Conservation (phyloP, 2,797 vertebrate genomes). For the Gobionotothen gibberifrons region DNA sequence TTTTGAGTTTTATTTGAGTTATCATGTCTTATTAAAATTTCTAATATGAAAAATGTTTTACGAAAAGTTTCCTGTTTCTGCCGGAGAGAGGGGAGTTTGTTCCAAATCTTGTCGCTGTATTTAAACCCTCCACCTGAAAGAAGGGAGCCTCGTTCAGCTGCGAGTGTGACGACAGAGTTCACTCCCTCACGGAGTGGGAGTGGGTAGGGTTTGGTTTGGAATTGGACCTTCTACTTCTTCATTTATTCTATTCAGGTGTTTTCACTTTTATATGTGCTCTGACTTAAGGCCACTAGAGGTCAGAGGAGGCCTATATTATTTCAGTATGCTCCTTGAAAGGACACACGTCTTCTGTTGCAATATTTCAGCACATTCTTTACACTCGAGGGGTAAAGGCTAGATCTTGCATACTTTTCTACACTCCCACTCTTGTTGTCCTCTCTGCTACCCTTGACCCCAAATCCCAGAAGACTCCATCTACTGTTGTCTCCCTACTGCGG, state of each 20-base stretch:
- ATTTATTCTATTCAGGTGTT: not conserved
- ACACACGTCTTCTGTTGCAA: conserved; percentile 16
- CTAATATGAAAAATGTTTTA: no score
- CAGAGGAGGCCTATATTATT: conserved; percentile 34
- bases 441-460: conserved; percentile 36
- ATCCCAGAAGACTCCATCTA: conserved; percentile 16
- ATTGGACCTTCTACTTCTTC: no score
- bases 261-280: not conserved
- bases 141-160: no score
- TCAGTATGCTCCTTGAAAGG: not conserved
- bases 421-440: conserved; percentile 20
- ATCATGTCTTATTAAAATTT: no score
- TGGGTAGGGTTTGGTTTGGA: no score
- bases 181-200: no score
- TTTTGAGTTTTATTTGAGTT: no score
- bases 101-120: no score
- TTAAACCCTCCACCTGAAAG: no score
- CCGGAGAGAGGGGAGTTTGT: no score
- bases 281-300: conserved; percentile 68
- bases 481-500: conserved; percentile 26
- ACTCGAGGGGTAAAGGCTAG: not conserved
- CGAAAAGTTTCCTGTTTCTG: no score
- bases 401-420: not conserved
- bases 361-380: conserved; percentile 32
- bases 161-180: no score